Evolutionary conservation across 2,113 vertebrate species (phyloP).

Genomic region (Amia ocellicauda): DNA sequence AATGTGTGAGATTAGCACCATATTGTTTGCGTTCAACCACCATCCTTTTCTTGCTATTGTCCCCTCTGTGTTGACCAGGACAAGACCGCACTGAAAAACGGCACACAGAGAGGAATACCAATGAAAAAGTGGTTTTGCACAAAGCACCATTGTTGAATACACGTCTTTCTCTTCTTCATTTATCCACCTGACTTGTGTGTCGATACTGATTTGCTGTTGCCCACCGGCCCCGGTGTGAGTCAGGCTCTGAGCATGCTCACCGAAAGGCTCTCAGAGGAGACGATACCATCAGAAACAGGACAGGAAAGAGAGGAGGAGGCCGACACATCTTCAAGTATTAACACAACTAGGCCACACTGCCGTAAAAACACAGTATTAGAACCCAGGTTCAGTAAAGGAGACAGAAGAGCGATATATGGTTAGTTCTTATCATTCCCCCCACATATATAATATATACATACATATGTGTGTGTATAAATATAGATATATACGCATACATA

Average conservation of each 20-base stretch:
- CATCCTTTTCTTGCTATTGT: too few relatives aligned
- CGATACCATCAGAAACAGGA: conserved; percentile 5
- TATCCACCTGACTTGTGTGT: conserved; percentile 54
- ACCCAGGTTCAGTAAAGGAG: conserved; percentile 55
- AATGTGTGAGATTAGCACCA: conserved; percentile 62
- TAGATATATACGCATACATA: conserved; percentile 62
- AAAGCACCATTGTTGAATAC: conserved; percentile 23
- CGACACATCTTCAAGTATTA: conserved; percentile 62
- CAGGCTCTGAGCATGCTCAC: conserved; percentile 45
- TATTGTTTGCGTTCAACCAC: conserved; percentile 33
- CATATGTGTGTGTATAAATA: conserved; percentile 61
- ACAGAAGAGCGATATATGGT: conserved; percentile 59
- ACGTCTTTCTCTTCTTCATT: conserved; percentile 23
- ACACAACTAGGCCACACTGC: conserved; percentile 55
- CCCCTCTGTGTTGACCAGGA: conserved; percentile 30
- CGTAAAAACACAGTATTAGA: conserved; percentile 58
- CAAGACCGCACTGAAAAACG: conserved; percentile 29
- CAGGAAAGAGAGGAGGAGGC: conserved; percentile 48
- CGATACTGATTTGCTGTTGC: conserved; percentile 38
- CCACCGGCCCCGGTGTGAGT: conserved; percentile 27
- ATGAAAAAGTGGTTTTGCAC: conserved; percentile 3
- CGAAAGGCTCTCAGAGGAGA: conserved; percentile 43
- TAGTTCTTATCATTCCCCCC: conserved; percentile 61
- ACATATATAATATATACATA: conserved; percentile 62
- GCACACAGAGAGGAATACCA: too few relatives aligned